Conservation (phyloP, 2,113 vertebrate genomes). For the Bubo bubo region DNA sequence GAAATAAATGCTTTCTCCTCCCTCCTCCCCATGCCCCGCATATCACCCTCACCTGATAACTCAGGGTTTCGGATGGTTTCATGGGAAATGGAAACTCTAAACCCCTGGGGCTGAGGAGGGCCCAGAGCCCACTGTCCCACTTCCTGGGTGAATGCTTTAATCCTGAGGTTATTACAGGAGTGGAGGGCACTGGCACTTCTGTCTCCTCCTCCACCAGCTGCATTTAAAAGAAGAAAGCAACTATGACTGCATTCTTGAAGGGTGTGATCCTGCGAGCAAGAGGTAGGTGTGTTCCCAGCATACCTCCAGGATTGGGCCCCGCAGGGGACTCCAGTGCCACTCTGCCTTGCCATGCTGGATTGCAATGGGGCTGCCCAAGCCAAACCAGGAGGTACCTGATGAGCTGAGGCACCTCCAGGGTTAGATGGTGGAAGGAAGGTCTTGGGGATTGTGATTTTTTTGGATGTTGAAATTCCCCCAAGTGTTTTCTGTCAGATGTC, state of each 20-base stretch:
- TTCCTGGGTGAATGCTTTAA: slow-evolving; percentile 17
- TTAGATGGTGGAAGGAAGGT: not conserved
- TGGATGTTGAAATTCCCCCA: not conserved
- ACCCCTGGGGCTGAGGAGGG: slow-evolving; percentile 59
- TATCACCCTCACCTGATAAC: not conserved
- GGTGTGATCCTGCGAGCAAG: slow-evolving; percentile 2
- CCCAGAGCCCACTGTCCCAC: slow-evolving; percentile 12
- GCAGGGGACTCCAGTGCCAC: not conserved
- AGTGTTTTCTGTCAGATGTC: not conserved
- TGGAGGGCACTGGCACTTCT: not conserved
- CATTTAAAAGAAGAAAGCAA: slow-evolving; percentile 46
- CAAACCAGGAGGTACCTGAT: accelerated
- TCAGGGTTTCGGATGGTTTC: not conserved
- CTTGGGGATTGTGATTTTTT: not conserved
- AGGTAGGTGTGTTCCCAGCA: slow-evolving; percentile 35
- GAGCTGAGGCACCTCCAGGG: not conserved
- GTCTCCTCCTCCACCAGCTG: slow-evolving; percentile 17
- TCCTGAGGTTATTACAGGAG: slow-evolving; percentile 46
- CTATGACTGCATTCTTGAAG: slow-evolving; percentile 45
- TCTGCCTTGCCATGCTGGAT: not conserved
- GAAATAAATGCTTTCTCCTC: slow-evolving; percentile 19
- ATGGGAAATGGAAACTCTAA: slow-evolving; percentile 38
- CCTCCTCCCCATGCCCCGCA: not conserved
- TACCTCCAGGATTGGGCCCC: slow-evolving; percentile 1
- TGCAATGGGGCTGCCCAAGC: not conserved